Evolutionary conservation across 2,797 vertebrate genomes (phyloP), one percentile per base, ranked within the genome.

Genomic region (Sphenopsis melanotis): DNA sequence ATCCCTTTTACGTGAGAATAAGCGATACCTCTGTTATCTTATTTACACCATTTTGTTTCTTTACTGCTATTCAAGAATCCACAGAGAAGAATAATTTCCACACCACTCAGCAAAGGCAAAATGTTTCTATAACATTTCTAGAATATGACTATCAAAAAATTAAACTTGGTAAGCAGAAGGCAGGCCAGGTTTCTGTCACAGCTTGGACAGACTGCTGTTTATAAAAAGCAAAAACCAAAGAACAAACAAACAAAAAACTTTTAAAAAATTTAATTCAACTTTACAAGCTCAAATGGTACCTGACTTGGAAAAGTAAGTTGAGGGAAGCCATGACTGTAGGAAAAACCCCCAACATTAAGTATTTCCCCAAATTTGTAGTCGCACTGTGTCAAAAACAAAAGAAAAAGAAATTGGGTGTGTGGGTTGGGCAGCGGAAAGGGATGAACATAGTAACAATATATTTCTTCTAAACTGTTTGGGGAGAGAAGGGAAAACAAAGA

Each of bases 1-100:
- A 19, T 13, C 30, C 29, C 9, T 75, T 76, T 36, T 46, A n/a
- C 0, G 0, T 0, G 15, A 60, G 8, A 32, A 5, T 8, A 46
- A 83, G 32, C 0, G 0, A 39, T 30, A 75, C 6, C 14, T 71
- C 41, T 47, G 24, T 29, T 65, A 26, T 9, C 63, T 63, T n/a
- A 66, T 27, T 64, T 30, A 34, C 29, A 79, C 4, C 29, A 30
- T 21, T 84, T 61, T 27, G 9, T 53, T 89, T 55, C 36, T 50
- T 50, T 72, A 36, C 19, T 63, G 22, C 42, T 74, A 27, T 34
- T 72, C 32, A 68, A 56, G 75, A 55, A 26, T 20, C 26, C 1
- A 0, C 3, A 4, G 32, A 76, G 26, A 77, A 81, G 39, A 90
- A 79, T 15, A 3, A 46, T 42, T 87, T 89, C 34, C 21, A 77